Evolutionary conservation across 2,797 vertebrate species (phyloP).

Genomic region (Hafferia zeledoni): DNA sequence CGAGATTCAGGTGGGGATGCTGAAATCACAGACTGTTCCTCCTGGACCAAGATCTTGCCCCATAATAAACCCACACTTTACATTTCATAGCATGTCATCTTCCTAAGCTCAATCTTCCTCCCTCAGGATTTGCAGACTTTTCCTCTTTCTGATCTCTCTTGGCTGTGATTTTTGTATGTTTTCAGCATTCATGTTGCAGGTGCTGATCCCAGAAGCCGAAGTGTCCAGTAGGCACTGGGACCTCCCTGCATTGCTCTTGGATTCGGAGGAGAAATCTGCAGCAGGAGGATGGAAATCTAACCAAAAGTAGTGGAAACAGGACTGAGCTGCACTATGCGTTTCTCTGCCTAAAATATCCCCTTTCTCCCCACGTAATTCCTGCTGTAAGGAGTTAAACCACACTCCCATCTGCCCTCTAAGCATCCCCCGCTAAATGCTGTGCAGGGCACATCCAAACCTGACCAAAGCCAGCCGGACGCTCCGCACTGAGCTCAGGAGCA

Average conservation of each 20-base stretch:
- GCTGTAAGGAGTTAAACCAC: neutral
- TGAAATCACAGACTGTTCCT: neutral
- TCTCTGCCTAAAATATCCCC: neutral
- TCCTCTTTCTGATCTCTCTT: neutral
- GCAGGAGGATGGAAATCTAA: neutral
- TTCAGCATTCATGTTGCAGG: neutral
- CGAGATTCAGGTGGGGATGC: neutral
- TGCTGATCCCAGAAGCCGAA: neutral
- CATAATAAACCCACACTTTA: neutral
- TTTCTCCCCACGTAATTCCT: neutral
- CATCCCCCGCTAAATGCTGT: neutral
- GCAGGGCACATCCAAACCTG: neutral
- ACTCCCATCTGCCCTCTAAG: accelerated
- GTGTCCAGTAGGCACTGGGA: neutral
- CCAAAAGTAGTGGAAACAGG: neutral
- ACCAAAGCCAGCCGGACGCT: neutral
- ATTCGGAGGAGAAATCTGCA: neutral
- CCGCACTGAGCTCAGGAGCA: neutral
- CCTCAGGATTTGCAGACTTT: neutral
- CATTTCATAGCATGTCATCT: neutral
- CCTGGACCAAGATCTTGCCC: neutral
- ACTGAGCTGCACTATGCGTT: accelerated
- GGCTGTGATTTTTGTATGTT: neutral
- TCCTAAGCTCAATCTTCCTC: neutral
- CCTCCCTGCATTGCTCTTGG: neutral